Evolutionary conservation across 2,797 vertebrate species (phyloP), one percentile per base, ranked within the genome.

Genomic region (Typhlichthys eigenmanni): DNA sequence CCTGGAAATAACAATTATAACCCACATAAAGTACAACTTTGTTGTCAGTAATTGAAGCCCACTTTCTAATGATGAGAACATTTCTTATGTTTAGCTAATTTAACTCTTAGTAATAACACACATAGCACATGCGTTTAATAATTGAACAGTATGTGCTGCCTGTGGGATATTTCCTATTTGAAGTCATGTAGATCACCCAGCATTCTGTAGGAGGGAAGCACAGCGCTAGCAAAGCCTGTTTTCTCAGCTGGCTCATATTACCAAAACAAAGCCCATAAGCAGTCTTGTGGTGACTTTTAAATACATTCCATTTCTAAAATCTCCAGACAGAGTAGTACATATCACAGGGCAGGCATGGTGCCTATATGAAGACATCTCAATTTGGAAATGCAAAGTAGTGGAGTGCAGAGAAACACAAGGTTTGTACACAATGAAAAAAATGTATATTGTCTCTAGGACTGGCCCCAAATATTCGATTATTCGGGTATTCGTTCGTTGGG

Each of bases 231-330:
- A 56, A 48, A 58, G 69, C 59, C 71, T 82, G 81, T 78, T 87
- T 84, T 76, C 82, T 90, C 89, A 91, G 88, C 87, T 88, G 89
- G 70, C 85, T 85, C 74, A 34, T 58, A 86, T 90, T 81, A 87
- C 62, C 66, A 76, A 80, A 79, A 84, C 82, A 84, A 83, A 89
- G 84, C 77, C 72, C 49, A 55, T 75, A 66, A 64, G 75, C 77
- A 56, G 59, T 59, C 73, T 48, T 81, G 84, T 19, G 71, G 79
- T 67, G 60, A 59, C 79, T 83, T 80, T 84, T 64, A 87, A 82
- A 88, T 83, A 82, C 74, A 83, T 86, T 87, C 87, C 83, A 81
- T 80, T 79, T 72, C 49, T 13, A 78, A 81, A 65, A 17, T 70
- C 69, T 69, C 69, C 58, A 55, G 61, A 74, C 58, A 55, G 61